These are phyloP conservation scores for Mormyrus hasselquistii DNA, from an alignment of 2,797 vertebrate species.

Conservation along the genomic window DNA sequence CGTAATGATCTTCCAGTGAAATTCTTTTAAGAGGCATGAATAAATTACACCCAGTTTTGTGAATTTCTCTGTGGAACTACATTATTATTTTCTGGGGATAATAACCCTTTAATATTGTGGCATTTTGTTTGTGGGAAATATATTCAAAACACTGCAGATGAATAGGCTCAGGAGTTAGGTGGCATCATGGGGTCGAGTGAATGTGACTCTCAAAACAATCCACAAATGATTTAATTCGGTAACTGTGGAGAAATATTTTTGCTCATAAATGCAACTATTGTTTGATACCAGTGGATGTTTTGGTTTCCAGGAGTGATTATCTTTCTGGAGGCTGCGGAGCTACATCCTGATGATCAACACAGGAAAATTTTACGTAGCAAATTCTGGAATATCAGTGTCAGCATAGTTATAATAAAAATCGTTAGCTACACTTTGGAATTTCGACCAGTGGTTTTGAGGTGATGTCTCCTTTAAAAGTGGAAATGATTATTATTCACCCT, in stretches of 20 bases:
- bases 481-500: not conserved
- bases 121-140: not conserved
- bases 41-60: not conserved
- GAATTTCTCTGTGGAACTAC: not conserved
- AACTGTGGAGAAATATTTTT: not conserved
- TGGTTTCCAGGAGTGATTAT: not conserved
- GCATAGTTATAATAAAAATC: not conserved
- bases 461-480: slow-evolving; percentile 10
- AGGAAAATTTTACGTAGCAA: not conserved
- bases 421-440: not conserved
- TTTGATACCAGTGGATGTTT: not conserved
- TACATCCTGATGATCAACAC: not conserved
- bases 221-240: not conserved
- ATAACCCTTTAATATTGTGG: not conserved
- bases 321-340: not conserved
- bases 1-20: not conserved
- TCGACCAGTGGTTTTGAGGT: not conserved
- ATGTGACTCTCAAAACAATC: not conserved
- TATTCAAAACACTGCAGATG: not conserved
- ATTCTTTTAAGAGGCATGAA: not conserved
- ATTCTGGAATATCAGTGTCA: not conserved
- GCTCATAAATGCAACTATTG: not conserved
- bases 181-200: not conserved
- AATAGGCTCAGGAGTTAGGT: not conserved
- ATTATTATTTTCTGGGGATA: not conserved